phyloP scores from a whole-genome alignment of 2,797 vertebrate species.

The Schizopygopsis malacanthus region DNA sequence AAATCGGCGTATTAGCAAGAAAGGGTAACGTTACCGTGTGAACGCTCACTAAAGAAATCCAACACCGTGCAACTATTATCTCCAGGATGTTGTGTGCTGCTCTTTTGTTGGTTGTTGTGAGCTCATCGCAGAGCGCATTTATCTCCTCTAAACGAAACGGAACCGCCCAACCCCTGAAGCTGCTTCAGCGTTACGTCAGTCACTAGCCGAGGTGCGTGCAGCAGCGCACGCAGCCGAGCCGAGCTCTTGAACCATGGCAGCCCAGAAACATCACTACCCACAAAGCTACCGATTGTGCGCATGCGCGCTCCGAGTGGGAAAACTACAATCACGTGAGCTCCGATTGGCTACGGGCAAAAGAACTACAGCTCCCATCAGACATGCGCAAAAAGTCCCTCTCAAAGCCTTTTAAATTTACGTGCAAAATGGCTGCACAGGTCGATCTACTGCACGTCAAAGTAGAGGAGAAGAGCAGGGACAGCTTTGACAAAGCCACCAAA shows the following conservation, averaged over 20 bases:
- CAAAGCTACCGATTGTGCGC: conserved; percentile 30
- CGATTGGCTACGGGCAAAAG: conserved; percentile 31
- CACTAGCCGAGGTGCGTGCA: conserved; percentile 77
- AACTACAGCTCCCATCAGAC: conserved; percentile 71
- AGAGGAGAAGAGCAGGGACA: conserved; percentile 80
- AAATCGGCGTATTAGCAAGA: too few relatives aligned
- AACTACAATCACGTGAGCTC: conserved; percentile 69
- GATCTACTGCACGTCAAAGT: conserved; percentile 83
- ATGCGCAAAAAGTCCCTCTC: conserved; percentile 63
- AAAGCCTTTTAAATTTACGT: conserved; percentile 92
- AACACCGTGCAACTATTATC: background rate
- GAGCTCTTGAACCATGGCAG: conserved; percentile 18
- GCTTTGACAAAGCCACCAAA: conserved; percentile 76
- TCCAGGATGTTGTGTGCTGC: background rate
- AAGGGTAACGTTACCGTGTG: too few relatives aligned
- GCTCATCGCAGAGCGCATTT: background rate
- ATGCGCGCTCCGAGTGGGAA: conserved; percentile 58
- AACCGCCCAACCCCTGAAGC: conserved; percentile 45
- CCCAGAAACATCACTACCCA: conserved; percentile 64
- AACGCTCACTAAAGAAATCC: background rate
- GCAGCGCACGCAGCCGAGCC: conserved; percentile 73
- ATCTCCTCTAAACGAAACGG: conserved; percentile 18
- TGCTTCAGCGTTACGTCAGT: conserved; percentile 73
- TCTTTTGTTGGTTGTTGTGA: background rate
- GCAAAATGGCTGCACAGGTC: conserved; percentile 96